Base-by-base conservation (phyloP, 1,140 invertebrate genomes). In the Chrysopa pallens region DNA sequence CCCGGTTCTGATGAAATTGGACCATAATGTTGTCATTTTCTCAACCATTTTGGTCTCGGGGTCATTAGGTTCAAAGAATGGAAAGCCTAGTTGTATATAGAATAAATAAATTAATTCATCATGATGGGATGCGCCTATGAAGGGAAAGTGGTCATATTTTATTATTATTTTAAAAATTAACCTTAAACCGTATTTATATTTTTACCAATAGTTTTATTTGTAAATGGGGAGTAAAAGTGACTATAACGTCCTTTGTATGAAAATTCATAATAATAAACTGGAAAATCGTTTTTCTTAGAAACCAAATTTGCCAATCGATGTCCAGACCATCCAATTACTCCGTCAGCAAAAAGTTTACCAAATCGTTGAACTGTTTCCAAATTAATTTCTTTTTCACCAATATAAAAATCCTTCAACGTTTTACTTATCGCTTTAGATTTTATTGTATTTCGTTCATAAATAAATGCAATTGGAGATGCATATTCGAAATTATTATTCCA, bases 71-170 rank as follows among this genome's bases (percentile, higher is more conserved):
- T 62, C 63, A 29, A 69, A 64, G 49, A 60, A 56, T 9, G 65
- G 62, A 29, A 65, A 61, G 1, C 60, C 47, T 9, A 59, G 5
- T 61, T 61, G 5, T 39, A 65, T 63, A 46, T 64, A 65, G 54
- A 75, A 75, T 8, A 77, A 46, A 54, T 78, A 77, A 46, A 74
- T 64, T 7, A 76, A 53, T 51, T 78, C 75, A 47, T 77, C 74
- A 41, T 69, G 66, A 50, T 77, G 74, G 2, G 64, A 65, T 3
- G 70, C 64, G 4, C 73, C 73, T 74, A 37, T n/a, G n/a, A 27
- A 52, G 44, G 14, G 28, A 40, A 28, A 47, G 29, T 6, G n/a
- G n/a, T 5, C 7, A 42, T 28, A 31, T n/a, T n/a, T n/a, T n/a
- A n/a, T n/a, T n/a, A n/a, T n/a, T n/a, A n/a, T n/a, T n/a, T n/a